These are phyloP conservation scores for Oxyteleia sp. DNA, from an alignment of 2,888 invertebrate species.

Conservation along the genomic window DNA sequence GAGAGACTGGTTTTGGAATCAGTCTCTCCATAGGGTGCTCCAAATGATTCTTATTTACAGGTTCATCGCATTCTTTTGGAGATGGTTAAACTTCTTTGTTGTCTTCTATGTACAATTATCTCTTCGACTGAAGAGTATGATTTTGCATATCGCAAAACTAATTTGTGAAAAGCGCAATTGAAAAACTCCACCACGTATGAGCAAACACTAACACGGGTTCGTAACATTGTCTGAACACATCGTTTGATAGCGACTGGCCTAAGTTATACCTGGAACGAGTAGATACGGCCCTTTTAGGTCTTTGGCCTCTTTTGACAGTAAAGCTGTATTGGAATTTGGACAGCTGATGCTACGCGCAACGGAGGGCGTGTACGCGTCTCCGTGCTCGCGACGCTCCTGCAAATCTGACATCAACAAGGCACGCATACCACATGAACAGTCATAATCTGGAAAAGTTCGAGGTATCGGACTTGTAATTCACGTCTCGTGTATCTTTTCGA, in stretches of 20 bases:
- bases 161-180: background rate
- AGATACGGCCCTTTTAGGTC: constrained; percentile 89
- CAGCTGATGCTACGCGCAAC: constrained; percentile 86
- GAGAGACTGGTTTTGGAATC: no score
- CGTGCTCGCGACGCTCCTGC: constrained; percentile 84
- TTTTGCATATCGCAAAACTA: background rate
- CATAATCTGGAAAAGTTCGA: constrained; percentile 85
- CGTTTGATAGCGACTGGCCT: constrained; percentile 80
- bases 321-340: constrained; percentile 86
- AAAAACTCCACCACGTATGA: constrained; percentile 17
- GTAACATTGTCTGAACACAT: constrained; percentile 36
- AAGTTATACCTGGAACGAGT: constrained; percentile 89
- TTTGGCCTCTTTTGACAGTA: constrained; percentile 87
- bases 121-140: no score
- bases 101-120: no score
- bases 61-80: no score
- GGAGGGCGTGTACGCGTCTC: constrained; percentile 82
- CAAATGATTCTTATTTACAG: no score
- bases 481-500: constrained; percentile 64
- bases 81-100: no score
- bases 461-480: constrained; percentile 73
- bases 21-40: no score
- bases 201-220: constrained; percentile 38
- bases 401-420: constrained; percentile 87
- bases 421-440: constrained; percentile 87